phyloP scores from a whole-genome alignment of 2,888 invertebrate species.

The Cylindroiulus punctatus region DNA sequence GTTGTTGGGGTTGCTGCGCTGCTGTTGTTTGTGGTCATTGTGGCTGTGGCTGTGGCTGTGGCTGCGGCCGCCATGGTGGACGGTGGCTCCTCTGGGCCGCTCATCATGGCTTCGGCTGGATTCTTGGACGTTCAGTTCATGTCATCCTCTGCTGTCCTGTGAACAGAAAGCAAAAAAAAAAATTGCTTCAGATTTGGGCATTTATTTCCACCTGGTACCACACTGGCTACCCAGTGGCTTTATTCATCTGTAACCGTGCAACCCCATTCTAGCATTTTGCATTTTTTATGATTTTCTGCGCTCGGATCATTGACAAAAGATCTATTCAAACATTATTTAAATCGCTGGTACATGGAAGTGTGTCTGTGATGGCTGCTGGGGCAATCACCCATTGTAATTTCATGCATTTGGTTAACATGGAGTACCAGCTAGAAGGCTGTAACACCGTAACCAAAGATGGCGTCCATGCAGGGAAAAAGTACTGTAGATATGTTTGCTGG shows the following conservation, averaged over 20 bases:
- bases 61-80: not conserved
- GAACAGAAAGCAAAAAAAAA: not conserved
- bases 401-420: too few relatives aligned
- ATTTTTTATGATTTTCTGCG: not conserved
- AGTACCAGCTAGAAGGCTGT: too few relatives aligned
- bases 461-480: too few relatives aligned
- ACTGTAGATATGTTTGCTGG: too few relatives aligned
- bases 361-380: not conserved
- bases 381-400: not conserved
- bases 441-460: too few relatives aligned
- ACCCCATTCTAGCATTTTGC: not conserved
- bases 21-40: not conserved
- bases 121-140: conserved; percentile 15
- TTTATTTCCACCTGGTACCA: not conserved
- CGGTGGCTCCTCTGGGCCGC: not conserved
- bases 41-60: not conserved
- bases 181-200: not conserved
- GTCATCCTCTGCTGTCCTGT: not conserved
- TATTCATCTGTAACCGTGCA: conserved; percentile 9
- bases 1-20: not conserved
- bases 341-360: not conserved
- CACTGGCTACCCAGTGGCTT: not conserved
- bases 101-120: not conserved
- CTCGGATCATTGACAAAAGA: conserved; percentile 34
- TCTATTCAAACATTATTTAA: conserved; percentile 27